Base-by-base conservation (phyloP, 2,888 invertebrate species). In the Cactoblastis cactorum region DNA sequence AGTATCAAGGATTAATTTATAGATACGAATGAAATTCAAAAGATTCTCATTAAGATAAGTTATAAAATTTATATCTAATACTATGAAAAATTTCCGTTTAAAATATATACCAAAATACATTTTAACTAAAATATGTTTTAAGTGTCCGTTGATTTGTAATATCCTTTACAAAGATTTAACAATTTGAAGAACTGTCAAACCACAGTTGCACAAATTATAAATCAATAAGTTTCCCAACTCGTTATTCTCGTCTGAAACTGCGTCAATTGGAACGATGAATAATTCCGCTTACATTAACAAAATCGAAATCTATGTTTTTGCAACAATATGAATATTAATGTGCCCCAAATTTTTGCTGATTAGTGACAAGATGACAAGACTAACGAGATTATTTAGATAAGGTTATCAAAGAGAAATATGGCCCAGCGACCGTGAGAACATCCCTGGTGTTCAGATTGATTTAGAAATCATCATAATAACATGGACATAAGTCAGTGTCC, bases 251-350 rank as follows among this genome's bases (percentile, higher is more conserved):
- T n/a, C n/a, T 41, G 1, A 1, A 43, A 28, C 28, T 28, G 39
- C 39, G 41, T 43, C 41, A 24, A 8, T 14, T 5, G 1, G 14
- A 15, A 14, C 6, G 8, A 12, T 43, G 8, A 37, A 12, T 14
- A 24, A 41, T 64, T 14, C 15, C 59, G 59, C 50, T 58, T 50
- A 64, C 58, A 60, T 51, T 58, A 22, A 38, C 51, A 53, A 56
- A 59, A 59, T 55, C 52, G 46, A 54, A 45, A 41, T 56, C 48
- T 3, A n/a, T 34, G 37, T 52, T 55, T 50, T 57, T 58, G 52
- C 34, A 52, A 43, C 47, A 34, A 43, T 11, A 49, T 51, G 45
- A 51, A 38, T 48, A 47, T 48, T 47, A 24, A 45, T 49, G 34
- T 50, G 50, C 45, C 46, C n/a, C 45, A 39, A 51, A 17, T 37